Conservation (phyloP, 2,888 invertebrate species). For the Tethea ocularis region DNA sequence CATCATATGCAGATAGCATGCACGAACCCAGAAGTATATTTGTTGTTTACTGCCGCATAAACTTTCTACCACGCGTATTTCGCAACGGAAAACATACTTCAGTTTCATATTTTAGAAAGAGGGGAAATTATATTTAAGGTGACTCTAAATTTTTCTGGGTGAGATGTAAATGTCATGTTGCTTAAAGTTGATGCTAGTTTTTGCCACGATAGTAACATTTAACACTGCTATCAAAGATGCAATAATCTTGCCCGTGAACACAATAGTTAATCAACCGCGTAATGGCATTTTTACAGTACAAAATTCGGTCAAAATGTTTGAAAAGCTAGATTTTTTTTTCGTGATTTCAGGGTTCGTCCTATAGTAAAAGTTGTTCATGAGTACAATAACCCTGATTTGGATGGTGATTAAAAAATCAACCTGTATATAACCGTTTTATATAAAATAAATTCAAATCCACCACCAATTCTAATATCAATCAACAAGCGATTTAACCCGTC, state of each 20-base stretch:
- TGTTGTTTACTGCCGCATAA: conserved; percentile 5
- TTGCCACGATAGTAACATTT: background rate
- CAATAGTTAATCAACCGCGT: no score
- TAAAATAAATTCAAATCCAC: background rate
- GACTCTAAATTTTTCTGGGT: background rate
- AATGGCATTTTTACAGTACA: no score
- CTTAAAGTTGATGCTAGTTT: background rate
- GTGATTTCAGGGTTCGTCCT: no score
- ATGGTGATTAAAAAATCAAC: background rate
- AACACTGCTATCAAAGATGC: no score
- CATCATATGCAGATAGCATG: background rate
- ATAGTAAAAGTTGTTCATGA: no score
- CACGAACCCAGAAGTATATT: background rate
- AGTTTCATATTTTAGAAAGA: conserved; percentile 6
- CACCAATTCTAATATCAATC: conserved; percentile 11
- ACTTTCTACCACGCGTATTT: conserved; percentile 1
- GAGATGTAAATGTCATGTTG: background rate
- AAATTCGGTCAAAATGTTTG: no score
- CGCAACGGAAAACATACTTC: background rate
- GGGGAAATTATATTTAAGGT: background rate
- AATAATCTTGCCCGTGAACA: no score
- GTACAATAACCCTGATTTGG: no score
- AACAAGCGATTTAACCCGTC: conserved; percentile 15
- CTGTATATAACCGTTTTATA: background rate
- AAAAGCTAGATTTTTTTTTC: no score